Percentiles rank a stretch among this genome's conserved stretches.
Conservation (phyloP, 2,888 invertebrate genomes). For the Tetragonula carbonaria region DNA sequence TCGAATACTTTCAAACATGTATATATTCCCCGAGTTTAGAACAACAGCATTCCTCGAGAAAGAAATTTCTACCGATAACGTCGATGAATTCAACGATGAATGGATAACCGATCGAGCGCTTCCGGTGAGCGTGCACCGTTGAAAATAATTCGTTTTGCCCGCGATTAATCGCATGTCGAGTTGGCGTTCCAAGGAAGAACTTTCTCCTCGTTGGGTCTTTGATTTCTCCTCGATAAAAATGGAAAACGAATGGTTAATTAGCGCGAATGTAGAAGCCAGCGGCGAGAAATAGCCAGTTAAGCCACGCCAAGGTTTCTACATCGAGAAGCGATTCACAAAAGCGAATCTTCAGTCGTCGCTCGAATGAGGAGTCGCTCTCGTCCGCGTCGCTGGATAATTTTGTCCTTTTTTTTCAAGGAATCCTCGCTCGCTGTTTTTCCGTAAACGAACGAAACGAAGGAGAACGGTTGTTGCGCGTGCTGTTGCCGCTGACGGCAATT, state of each 20-base stretch:
- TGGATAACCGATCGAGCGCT: neutral
- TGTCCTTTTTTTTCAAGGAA: neutral
- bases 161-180: conserved; percentile 3
- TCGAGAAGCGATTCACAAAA: neutral
- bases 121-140: neutral
- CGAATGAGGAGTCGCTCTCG: neutral
- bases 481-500: conserved; percentile 55
- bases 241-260: conserved; percentile 23
- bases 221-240: conserved; percentile 26
- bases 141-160: conserved; percentile 9
- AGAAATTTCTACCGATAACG: neutral
- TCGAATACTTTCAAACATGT: too few relatives aligned
- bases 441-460: conserved; percentile 19
- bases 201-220: neutral
- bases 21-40: too few relatives aligned
- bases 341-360: neutral
- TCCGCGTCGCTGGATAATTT: neutral
- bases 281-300: neutral
- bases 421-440: neutral
- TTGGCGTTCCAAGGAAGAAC: neutral
- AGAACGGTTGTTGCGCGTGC: conserved; percentile 6
- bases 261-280: neutral
- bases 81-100: neutral
- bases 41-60: too few relatives aligned
- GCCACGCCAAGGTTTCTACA: neutral